Conservation (phyloP, 2,797 vertebrate species). For the Sarcoramphus papa region DNA sequence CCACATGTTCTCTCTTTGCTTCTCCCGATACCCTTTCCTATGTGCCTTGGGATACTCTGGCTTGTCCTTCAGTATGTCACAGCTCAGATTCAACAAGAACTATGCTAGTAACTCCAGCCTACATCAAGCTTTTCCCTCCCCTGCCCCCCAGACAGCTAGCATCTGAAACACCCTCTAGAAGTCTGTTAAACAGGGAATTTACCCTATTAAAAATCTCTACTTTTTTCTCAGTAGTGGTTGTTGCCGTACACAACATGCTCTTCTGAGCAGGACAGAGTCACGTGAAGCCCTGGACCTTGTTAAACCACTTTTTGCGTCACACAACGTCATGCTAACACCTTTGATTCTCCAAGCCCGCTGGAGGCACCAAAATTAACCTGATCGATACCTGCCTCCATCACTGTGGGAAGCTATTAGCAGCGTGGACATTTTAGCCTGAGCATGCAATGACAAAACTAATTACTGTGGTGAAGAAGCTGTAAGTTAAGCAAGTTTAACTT, state of each 20-base stretch:
- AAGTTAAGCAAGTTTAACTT: not conserved
- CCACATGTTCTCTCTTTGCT: not conserved
- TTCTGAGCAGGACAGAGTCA: accelerated
- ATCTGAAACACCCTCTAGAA: not conserved
- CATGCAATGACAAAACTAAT: not conserved
- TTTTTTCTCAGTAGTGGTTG: not conserved
- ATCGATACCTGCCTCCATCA: not conserved
- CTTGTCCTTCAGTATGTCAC: not conserved
- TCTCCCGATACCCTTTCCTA: not conserved
- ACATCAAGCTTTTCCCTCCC: not conserved
- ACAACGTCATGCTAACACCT: not conserved
- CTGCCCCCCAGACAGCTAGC: not conserved
- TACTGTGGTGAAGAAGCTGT: not conserved
- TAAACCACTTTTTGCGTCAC: not conserved
- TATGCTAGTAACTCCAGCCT: not conserved
- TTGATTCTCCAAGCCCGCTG: not conserved
- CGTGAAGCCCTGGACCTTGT: not conserved
- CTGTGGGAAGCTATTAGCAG: not conserved
- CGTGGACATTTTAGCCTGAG: not conserved
- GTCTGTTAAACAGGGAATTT: not conserved
- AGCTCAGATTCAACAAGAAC: not conserved
- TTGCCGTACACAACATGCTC: not conserved
- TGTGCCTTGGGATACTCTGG: not conserved
- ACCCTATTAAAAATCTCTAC: not conserved
- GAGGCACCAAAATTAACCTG: not conserved